Conservation (phyloP, 2,888 invertebrate species). For the Drosophila pegasa region DNA sequence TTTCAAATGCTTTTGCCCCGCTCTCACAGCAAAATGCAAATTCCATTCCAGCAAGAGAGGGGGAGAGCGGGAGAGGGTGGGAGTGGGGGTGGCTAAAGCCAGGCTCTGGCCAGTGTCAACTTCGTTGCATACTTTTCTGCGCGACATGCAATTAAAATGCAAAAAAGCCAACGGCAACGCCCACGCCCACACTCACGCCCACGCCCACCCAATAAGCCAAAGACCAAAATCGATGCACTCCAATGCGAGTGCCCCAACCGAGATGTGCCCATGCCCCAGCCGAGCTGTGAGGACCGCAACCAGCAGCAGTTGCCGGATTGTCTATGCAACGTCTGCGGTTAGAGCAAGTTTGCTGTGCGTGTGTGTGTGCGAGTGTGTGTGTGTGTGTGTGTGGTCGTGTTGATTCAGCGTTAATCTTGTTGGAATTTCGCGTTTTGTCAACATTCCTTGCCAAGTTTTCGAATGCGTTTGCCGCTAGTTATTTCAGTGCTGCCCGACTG, state of each 20-base stretch:
- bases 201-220: constrained; percentile 42
- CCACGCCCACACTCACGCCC: background rate
- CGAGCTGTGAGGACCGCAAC: constrained; percentile 27
- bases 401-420: constrained; percentile 79
- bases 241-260: constrained; percentile 38
- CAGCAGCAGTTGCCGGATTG: constrained; percentile 48
- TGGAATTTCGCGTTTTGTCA: constrained; percentile 78
- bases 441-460: constrained; percentile 69
- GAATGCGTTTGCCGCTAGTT: constrained; percentile 61
- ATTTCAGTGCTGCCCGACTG: constrained; percentile 54
- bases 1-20: constrained; percentile 68
- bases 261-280: background rate
- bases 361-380: constrained; percentile 14
- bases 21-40: constrained; percentile 75
- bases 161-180: constrained; percentile 66
- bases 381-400: constrained; percentile 37
- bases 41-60: constrained; percentile 55
- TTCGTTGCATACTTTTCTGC: constrained; percentile 72
- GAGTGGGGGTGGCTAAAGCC: background rate
- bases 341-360: constrained; percentile 57
- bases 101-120: constrained; percentile 44
- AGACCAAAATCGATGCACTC: constrained; percentile 76
- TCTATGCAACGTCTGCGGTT: constrained; percentile 75
- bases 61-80: constrained; percentile 7
- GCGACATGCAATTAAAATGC: constrained; percentile 81